Percentiles rank a stretch among this genome's conserved stretches.
Conservation (phyloP, 2,797 vertebrate genomes). For the Lacerta agilis region DNA sequence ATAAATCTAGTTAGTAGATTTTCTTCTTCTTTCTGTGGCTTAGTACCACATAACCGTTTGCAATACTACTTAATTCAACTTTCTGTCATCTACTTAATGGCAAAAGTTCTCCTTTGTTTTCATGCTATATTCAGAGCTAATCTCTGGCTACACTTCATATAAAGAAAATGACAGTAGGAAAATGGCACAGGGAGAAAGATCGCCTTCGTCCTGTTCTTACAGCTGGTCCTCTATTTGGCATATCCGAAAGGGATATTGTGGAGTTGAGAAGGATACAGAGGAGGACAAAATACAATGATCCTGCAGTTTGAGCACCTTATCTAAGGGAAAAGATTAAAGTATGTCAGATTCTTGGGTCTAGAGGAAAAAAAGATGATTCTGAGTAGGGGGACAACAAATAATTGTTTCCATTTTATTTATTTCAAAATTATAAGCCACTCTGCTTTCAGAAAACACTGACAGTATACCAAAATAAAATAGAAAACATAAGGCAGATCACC, state of each 20-base stretch:
- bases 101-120: background rate
- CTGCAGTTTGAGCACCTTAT: background rate
- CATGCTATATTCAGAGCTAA: background rate
- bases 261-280: background rate
- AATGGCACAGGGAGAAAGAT: background rate
- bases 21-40: background rate
- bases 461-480: no score
- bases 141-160: background rate
- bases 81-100: slow-evolving; percentile 15
- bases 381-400: background rate
- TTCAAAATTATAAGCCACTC: no score
- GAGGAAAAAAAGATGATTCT: background rate
- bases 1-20: slow-evolving; percentile 43
- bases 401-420: background rate
- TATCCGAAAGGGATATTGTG: background rate
- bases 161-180: background rate
- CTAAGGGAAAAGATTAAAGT: no score
- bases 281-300: background rate
- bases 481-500: no score
- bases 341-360: background rate
- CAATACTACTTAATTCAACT: background rate
- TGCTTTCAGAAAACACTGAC: no score
- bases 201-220: background rate
- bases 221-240: background rate
- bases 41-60: slow-evolving; percentile 30